Base-by-base conservation (phyloP, 2,888 invertebrate genomes). In the Drosophila neotestacea region DNA sequence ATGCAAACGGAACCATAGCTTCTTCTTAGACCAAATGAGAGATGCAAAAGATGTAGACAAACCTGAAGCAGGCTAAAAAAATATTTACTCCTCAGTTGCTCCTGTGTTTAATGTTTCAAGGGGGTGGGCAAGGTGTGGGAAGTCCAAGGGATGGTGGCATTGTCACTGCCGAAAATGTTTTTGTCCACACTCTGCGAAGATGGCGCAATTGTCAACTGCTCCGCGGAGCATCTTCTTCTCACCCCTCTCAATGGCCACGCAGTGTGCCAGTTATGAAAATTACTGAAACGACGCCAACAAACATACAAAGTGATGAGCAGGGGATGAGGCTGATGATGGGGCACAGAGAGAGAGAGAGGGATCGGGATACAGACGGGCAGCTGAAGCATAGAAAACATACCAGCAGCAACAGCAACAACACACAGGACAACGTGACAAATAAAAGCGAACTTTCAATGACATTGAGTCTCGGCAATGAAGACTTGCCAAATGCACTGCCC, bases 221-320 rank as follows among this genome's bases (percentile, higher is more conserved):
- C 65, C 71, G 70, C 56, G 61, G 16, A 59, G 58, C 42, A 62
- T 47, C 61, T 55, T 50, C 38, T 61, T 47, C 10, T 47, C 61
- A 52, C 52, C 38, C 63, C 48, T 11, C 36, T 32, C 55, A n/a
- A 48, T 56, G 39, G 58, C 75, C 62, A 51, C 52, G 56, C 69
- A 61, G 58, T 73, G 72, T 65, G 85, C 72, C 79, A 79, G 86
- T 89, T 85, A 89, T 89, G 90, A 85, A 89, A 89, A 85, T 85
- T 82, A 85, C 83, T 73, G 82, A 82, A 88, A 85, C 77, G 90
- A 89, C 69, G 85, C 83, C 88, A 89, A 70, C 82, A 79, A 77
- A 79, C 62, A 70, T 39, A 70, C 65, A 59, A 70, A 64, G 70
- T 76, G 75, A 77, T 47, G 72, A 52, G 32, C 44, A 44, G 46